Percentiles rank a stretch among this genome's conserved stretches.
Conservation (phyloP, 2,113 vertebrate species). For the Albula goreensis region DNA sequence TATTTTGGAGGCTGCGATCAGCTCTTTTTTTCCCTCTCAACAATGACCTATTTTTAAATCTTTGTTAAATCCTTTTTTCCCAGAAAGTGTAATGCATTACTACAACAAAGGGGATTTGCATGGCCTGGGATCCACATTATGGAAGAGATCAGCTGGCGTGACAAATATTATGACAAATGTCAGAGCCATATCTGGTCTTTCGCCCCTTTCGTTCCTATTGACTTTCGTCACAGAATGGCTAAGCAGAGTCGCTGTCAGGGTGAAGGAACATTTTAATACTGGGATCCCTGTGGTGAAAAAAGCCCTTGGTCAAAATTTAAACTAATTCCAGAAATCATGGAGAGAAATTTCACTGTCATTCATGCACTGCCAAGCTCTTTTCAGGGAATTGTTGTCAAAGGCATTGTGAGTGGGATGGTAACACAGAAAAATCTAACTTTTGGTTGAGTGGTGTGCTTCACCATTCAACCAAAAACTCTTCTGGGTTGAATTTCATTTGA, state of each 20-base stretch:
- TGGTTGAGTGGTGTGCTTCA: too few species aligned
- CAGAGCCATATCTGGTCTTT: background rate
- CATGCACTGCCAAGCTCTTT: background rate
- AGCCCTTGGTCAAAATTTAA: background rate
- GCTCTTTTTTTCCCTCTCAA: slow-evolving; percentile 32
- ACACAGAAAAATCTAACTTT: too few species aligned
- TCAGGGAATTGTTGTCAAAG: background rate
- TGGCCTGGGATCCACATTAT: slow-evolving; percentile 14
- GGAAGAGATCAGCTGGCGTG: slow-evolving; percentile 25
- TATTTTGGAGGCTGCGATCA: slow-evolving; percentile 26
- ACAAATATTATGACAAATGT: background rate
- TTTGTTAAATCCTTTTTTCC: slow-evolving; percentile 40
- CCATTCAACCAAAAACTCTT: too few species aligned
- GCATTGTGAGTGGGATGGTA: too few species aligned
- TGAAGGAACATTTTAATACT: background rate
- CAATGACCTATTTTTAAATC: slow-evolving; percentile 37
- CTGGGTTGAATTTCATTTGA: too few species aligned
- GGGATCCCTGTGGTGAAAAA: background rate
- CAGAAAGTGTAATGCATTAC: slow-evolving; percentile 34
- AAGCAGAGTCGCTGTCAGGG: background rate
- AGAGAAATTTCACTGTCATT: too few species aligned
- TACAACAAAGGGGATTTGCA: slow-evolving; percentile 30
- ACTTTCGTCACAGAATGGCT: background rate
- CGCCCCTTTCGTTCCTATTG: background rate
- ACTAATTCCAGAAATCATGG: background rate